Base-by-base conservation (phyloP, 2,113 vertebrate genomes). In the Chionis minor region DNA sequence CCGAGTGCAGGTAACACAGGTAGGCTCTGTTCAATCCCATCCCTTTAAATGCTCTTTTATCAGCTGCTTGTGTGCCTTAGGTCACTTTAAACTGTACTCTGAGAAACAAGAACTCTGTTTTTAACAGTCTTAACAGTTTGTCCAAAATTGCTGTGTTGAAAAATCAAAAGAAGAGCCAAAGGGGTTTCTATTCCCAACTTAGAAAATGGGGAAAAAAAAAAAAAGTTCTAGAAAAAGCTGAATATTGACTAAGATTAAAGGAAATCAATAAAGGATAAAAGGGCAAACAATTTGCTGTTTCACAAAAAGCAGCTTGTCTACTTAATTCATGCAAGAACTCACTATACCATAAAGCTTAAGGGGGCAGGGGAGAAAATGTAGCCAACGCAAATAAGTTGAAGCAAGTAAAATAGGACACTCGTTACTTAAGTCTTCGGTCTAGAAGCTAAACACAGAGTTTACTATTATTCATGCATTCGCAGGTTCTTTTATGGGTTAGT, bases 1-100 rank as follows among this genome's bases (percentile, higher is more conserved):
- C 99, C 99, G 8, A 99, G 99, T 99, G 99, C 99, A 98, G 99
- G 99, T 98, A 99, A 99, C 98, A 97, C 98, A 99, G 98, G 98
- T 98, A 98, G 35, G 96, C 44, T 73, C 65, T 94, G 12, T 4
- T 59, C 40, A 40, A 4, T 63, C n/a, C 52, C 14, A 28, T 58
- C 18, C 35, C 38, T 71, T 87, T 75, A 77, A 78, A 51, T 40
- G 23, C 7, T 54, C 30, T 65, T 7, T 33, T 51, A 6, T 71
- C 54, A 51, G 8, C 54, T 66, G 22, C 24, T 49, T 45, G 15
- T 18, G 10, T 71, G 30, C 38, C 19, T 47, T 65, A 15, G n/a
- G 45, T 82, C 40, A 58, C 77, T 89, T 69, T 58, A 62, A 77
- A 40, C 30, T 55, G 7, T 45, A 16, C 32, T 44, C 32, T 28